Evolutionary conservation across 2,888 invertebrate genomes (phyloP).

Genomic region (Polia nebulosa): DNA sequence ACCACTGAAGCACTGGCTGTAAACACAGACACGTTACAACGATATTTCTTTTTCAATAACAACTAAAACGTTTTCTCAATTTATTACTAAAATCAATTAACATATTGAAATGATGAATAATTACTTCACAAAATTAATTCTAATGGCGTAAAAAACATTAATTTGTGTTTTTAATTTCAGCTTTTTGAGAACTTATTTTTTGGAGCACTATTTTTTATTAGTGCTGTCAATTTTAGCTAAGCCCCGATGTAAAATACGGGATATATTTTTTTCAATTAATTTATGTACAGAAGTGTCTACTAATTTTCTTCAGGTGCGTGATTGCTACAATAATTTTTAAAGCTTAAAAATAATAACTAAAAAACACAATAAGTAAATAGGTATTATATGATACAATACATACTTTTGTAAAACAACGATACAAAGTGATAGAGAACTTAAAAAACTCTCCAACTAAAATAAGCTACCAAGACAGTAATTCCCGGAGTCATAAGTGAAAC

Average conservation of each 20-base stretch:
- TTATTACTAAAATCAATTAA: constrained; percentile 16
- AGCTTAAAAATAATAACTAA: too few relatives aligned
- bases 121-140: constrained; percentile 14
- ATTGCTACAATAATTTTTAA: too few relatives aligned
- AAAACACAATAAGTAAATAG: neutral
- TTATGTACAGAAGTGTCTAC: too few relatives aligned
- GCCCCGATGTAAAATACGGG: neutral
- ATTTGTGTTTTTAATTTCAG: neutral
- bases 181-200: neutral
- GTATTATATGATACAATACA: too few relatives aligned
- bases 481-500: constrained; percentile 48
- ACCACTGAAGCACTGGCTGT: neutral
- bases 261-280: too few relatives aligned
- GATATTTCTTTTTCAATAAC: neutral
- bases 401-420: neutral
- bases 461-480: constrained; percentile 30
- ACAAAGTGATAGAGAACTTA: neutral
- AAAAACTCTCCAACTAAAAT: constrained; percentile 21
- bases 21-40: neutral
- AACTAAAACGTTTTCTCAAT: neutral
- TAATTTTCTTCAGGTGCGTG: too few relatives aligned
- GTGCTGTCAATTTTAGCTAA: constrained; percentile 15
- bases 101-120: neutral
- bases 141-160: neutral
- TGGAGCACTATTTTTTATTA: neutral